phyloP scores from a whole-genome alignment of 2,113 vertebrate species.

The Cairina moschata region DNA sequence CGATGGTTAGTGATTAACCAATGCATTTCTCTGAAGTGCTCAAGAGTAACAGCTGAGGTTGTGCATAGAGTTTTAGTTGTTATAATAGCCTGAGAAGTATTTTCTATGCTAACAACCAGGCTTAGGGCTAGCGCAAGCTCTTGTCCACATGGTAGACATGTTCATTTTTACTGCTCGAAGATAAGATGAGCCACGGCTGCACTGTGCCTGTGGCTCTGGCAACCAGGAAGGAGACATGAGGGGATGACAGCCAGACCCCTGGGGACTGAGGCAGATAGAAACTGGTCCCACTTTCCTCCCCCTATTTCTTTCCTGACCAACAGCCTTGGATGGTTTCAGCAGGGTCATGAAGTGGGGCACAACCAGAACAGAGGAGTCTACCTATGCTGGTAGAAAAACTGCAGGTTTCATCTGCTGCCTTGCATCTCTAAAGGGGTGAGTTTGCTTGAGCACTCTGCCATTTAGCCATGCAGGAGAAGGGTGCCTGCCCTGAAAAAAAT shows the following conservation, averaged over 20 bases:
- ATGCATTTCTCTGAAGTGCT: constrained; percentile 20
- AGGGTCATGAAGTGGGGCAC: background rate
- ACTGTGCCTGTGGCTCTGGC: background rate
- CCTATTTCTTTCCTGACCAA: background rate
- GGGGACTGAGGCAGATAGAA: background rate
- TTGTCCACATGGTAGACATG: background rate
- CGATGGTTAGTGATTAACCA: constrained; percentile 37
- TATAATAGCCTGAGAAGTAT: background rate
- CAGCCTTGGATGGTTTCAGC: background rate
- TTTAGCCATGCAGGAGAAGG: background rate
- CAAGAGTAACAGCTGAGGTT: background rate
- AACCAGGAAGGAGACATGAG: background rate
- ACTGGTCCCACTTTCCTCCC: background rate
- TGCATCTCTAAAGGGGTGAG: background rate
- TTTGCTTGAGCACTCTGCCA: background rate
- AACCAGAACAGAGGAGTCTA: background rate
- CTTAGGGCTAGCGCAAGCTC: background rate
- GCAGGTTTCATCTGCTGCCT: background rate
- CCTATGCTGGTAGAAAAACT: background rate
- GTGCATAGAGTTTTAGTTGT: background rate
- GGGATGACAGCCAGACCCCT: background rate
- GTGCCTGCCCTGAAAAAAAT: background rate
- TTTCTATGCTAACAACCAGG: background rate
- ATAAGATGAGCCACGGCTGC: background rate
- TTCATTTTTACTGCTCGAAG: background rate